These are phyloP conservation scores for Micropoecilia bifurca DNA, from an alignment of 2,797 vertebrate genomes.

Conservation along the genomic window DNA sequence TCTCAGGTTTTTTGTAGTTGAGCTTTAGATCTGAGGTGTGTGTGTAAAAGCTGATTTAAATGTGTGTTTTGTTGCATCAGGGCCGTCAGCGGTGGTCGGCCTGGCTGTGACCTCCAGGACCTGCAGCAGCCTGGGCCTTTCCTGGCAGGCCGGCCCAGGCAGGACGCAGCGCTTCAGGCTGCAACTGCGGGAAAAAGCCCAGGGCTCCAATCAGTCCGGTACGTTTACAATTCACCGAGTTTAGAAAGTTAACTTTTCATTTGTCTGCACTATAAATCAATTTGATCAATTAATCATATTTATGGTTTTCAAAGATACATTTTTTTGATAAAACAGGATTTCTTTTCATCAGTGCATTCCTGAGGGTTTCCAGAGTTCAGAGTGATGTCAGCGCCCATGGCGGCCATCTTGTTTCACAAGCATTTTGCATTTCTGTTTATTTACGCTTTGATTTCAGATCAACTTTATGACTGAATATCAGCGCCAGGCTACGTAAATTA, in stretches of 20 bases:
- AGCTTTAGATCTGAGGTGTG: background rate
- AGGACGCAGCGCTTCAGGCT: slow-evolving; percentile 85
- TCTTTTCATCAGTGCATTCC: too few species aligned
- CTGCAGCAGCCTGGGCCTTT: slow-evolving; percentile 79
- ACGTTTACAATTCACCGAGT: background rate
- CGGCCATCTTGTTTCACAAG: too few species aligned
- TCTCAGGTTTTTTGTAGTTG: background rate
- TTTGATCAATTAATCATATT: too few species aligned
- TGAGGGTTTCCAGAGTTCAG: too few species aligned
- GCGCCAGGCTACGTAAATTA: too few species aligned
- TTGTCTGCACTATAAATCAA: too few species aligned
- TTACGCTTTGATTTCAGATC: too few species aligned
- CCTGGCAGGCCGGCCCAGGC: slow-evolving; percentile 88
- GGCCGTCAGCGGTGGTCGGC: slow-evolving; percentile 84
- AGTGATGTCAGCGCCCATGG: too few species aligned
- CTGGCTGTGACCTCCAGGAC: slow-evolving; percentile 74
- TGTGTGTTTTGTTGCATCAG: slow-evolving; percentile 62
- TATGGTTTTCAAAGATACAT: too few species aligned
- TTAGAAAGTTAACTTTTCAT: background rate
- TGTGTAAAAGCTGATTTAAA: background rate
- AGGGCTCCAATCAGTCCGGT: slow-evolving; percentile 30
- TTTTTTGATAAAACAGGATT: too few species aligned
- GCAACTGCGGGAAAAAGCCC: slow-evolving; percentile 69
- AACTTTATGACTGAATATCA: too few species aligned
- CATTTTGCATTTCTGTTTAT: too few species aligned